Conservation (phyloP, 2,113 vertebrate species). For the Aplodontia rufa region DNA sequence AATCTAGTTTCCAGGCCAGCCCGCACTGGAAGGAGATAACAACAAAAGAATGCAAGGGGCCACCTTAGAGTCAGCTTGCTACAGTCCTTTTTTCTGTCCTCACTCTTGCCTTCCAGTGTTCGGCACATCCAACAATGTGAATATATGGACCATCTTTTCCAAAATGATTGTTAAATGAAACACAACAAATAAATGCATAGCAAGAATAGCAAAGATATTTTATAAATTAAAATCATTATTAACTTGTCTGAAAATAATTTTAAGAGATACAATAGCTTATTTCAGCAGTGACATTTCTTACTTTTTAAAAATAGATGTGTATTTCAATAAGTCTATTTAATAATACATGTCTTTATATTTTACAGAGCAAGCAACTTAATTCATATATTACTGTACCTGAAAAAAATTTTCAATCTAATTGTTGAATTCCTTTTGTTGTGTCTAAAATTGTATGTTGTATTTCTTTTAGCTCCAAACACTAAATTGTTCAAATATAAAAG, state of each 20-base stretch:
- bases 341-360: background rate
- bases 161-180: background rate
- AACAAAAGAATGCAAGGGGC: rapidly evolving
- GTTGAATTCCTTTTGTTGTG: background rate
- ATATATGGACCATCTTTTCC: background rate
- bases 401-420: background rate
- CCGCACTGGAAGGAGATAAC: background rate
- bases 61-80: background rate
- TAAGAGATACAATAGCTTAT: background rate
- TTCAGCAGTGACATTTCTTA: background rate
- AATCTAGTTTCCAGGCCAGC: background rate
- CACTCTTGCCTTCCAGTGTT: background rate
- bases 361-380: background rate
- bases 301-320: background rate
- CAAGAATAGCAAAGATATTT: background rate
- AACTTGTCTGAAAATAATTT: background rate
- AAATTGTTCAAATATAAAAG: constrained; percentile 38
- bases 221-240: background rate
- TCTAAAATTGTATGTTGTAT: constrained; percentile 47
- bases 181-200: background rate
- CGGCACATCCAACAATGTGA: background rate
- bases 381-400: background rate
- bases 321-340: background rate
- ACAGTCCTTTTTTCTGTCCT: background rate
- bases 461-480: constrained; percentile 11